phyloP scores from a whole-genome alignment of 1,140 invertebrate genomes.

The Vanessa tameamea region DNA sequence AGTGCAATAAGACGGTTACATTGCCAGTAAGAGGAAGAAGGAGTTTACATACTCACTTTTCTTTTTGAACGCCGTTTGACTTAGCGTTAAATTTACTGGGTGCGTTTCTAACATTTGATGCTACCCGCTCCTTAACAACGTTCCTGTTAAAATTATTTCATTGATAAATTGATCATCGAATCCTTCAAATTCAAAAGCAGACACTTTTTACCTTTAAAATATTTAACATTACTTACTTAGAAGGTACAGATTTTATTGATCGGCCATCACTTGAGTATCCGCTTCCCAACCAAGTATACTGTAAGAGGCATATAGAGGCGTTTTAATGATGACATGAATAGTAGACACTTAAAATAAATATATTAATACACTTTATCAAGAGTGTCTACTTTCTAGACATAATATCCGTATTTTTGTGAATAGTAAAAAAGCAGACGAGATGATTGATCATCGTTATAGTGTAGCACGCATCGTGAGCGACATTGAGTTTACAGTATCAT shows the following conservation, averaged over 20 bases:
- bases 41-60: constrained; percentile 52
- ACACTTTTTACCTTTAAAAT: neutral
- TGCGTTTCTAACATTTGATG: constrained; percentile 49
- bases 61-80: constrained; percentile 55
- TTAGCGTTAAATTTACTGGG: constrained; percentile 56
- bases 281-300: constrained; percentile 66
- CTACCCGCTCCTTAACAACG: constrained; percentile 55
- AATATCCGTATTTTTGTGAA: no score
- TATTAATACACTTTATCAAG: no score
- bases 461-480: no score
- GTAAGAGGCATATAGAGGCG: neutral
- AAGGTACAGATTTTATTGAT: constrained; percentile 48
- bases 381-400: no score
- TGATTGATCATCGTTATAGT: no score
- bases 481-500: no score
- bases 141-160: constrained; percentile 47
- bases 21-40: no score
- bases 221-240: constrained; percentile 51
- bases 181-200: neutral
- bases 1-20: no score
- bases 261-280: constrained; percentile 57
- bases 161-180: no score
- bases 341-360: no score
- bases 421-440: no score
- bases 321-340: neutral